Conservation (phyloP, 2,888 invertebrate species). For the Scaptomyza parva region DNA sequence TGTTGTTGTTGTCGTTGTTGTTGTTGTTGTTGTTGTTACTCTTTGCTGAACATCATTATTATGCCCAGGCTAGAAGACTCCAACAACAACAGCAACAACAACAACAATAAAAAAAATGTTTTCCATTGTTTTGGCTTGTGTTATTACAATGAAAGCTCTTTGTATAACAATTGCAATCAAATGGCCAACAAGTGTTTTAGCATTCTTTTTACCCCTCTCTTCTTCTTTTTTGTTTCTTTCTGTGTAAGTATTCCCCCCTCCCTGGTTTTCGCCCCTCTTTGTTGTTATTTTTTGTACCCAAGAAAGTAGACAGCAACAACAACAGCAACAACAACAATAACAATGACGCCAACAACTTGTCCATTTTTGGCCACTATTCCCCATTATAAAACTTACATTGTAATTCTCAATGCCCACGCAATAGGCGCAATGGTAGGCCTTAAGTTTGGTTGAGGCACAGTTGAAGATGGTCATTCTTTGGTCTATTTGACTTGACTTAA, state of each 20-base stretch:
- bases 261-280: neutral
- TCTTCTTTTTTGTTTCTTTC: neutral
- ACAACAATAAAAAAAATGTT: constrained; percentile 40
- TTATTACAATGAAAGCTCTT: constrained; percentile 79
- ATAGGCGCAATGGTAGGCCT: neutral
- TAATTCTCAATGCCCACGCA: constrained; percentile 39
- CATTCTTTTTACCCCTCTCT: constrained; percentile 6
- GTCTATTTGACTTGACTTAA: too few relatives aligned
- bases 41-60: constrained; percentile 72
- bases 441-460: neutral
- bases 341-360: constrained; percentile 61
- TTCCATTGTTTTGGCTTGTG: constrained; percentile 72
- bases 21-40: constrained; percentile 21
- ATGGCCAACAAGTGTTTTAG: constrained; percentile 68
- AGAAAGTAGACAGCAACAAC: constrained; percentile 17
- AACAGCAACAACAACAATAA: constrained; percentile 29
- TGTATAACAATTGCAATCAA: constrained; percentile 69
- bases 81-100: constrained; percentile 30
- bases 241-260: constrained; percentile 10
- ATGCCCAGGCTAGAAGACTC: constrained; percentile 46
- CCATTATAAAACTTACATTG: constrained; percentile 74
- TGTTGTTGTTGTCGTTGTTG: constrained; percentile 40
- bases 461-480: neutral
- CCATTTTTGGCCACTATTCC: constrained; percentile 77
- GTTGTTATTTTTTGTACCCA: neutral